Percentiles rank a stretch among this genome's conserved stretches.
Evolutionary conservation across 2,888 invertebrate species (phyloP).

Genomic region (Tipula unca): DNA sequence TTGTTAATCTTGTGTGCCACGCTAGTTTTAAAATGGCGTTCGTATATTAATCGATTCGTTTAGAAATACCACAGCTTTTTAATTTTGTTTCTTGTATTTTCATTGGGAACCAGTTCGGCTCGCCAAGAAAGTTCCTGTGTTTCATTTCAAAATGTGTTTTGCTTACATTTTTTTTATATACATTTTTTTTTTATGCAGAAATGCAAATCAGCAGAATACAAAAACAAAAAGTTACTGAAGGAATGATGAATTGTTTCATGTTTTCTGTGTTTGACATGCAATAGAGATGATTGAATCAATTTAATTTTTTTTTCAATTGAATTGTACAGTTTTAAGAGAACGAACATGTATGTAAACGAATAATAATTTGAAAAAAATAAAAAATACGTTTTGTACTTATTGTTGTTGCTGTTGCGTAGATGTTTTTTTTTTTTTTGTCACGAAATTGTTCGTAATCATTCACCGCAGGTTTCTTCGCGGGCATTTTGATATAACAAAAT

Average conservation of each 20-base stretch:
- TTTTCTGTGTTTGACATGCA: background rate
- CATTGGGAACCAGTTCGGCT: background rate
- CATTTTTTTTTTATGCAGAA: background rate
- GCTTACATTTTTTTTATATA: background rate
- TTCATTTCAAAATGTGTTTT: background rate
- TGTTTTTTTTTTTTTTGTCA: background rate
- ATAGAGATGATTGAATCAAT: background rate
- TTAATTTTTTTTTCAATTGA: background rate
- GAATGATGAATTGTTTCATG: constrained; percentile 8
- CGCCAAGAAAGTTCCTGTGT: background rate
- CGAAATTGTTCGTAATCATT: background rate
- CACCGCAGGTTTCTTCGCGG: background rate
- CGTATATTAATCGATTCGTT: too few species aligned
- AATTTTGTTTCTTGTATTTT: too few species aligned
- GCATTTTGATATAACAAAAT: background rate
- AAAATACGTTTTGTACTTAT: background rate
- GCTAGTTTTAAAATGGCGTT: too few species aligned
- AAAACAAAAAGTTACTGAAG: background rate
- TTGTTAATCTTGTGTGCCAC: too few species aligned
- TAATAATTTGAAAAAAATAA: background rate
- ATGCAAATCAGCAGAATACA: background rate
- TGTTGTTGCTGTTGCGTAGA: background rate
- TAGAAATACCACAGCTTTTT: too few species aligned
- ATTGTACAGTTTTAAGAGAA: background rate
- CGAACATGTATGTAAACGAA: background rate